Conservation (phyloP, 2,113 vertebrate genomes). For the Muscicapa adusta region DNA sequence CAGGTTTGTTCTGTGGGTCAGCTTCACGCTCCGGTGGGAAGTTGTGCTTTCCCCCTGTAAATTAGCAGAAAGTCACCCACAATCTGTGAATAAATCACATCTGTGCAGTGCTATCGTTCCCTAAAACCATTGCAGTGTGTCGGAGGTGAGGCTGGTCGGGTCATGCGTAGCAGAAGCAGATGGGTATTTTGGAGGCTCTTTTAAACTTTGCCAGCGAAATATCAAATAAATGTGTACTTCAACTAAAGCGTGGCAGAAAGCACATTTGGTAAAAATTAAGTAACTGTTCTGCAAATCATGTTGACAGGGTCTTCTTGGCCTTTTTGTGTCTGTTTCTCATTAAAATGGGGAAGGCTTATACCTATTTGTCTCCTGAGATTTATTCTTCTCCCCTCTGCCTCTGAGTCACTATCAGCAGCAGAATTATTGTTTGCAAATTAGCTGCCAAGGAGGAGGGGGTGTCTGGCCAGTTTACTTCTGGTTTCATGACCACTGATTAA, state of each 20-base stretch:
- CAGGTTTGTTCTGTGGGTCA: background rate
- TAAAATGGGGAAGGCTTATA: constrained; percentile 19
- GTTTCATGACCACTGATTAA: constrained; percentile 12
- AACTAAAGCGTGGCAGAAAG: constrained; percentile 14
- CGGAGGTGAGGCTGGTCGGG: background rate
- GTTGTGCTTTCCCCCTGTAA: background rate
- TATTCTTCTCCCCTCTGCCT: background rate
- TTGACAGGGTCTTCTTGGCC: constrained; percentile 51
- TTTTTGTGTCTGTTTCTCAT: constrained; percentile 50
- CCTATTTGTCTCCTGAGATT: constrained; percentile 43
- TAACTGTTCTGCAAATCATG: constrained; percentile 32
- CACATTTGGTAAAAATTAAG: constrained; percentile 61
- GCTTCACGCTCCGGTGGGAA: background rate
- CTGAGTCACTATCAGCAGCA: background rate
- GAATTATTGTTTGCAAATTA: constrained; percentile 37
- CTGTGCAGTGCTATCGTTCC: background rate
- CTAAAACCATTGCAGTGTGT: background rate
- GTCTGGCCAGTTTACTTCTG: constrained; percentile 8
- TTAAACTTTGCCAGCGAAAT: constrained; percentile 37
- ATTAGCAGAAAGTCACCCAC: background rate
- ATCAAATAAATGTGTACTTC: constrained; percentile 41
- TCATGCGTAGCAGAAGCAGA: constrained; percentile 7
- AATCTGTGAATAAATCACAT: background rate
- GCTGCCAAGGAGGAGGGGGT: background rate
- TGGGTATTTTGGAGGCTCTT: constrained; percentile 7